Conservation (phyloP, 2,888 invertebrate species). For the Agrochola circellaris region DNA sequence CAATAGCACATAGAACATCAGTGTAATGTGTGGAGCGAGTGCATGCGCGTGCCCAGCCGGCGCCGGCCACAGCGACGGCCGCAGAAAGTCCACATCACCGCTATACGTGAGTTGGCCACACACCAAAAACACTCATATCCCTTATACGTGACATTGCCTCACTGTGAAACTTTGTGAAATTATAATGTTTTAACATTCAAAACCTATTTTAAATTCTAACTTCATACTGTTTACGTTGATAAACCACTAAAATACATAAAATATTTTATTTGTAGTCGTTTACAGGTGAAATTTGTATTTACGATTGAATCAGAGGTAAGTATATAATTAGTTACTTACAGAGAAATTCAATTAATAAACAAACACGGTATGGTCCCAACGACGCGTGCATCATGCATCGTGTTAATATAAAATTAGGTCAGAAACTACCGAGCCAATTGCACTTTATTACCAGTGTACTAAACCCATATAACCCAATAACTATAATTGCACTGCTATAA, state of each 20-base stretch:
- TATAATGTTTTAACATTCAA: conserved; percentile 60
- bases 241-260: conserved; percentile 30
- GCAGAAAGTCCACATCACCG: conserved; percentile 73
- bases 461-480: conserved; percentile 49
- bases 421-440: conserved; percentile 62
- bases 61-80: conserved; percentile 48
- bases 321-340: conserved; percentile 2
- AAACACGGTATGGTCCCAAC: conserved; percentile 26
- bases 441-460: conserved; percentile 53
- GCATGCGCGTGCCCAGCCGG: conserved; percentile 37
- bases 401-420: conserved; percentile 63
- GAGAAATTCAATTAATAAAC: conserved; percentile 47
- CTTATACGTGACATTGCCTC: conserved; percentile 68
- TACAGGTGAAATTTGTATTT: conserved; percentile 36
- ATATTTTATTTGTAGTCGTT: conserved; percentile 32
- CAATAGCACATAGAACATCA: conserved; percentile 31
- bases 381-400: conserved; percentile 51
- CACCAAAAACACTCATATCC: conserved; percentile 80
- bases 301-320: conserved; percentile 30
- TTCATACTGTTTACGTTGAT: conserved; percentile 51
- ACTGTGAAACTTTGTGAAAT: conserved; percentile 64
- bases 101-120: conserved; percentile 83
- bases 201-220: conserved; percentile 61
- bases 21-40: conserved; percentile 51
- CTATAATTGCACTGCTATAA: conserved; percentile 32